Evolutionary conservation across 2,888 invertebrate genomes (phyloP), one percentile per base, ranked within the genome.

Genomic region (Deroplatys truncata): DNA sequence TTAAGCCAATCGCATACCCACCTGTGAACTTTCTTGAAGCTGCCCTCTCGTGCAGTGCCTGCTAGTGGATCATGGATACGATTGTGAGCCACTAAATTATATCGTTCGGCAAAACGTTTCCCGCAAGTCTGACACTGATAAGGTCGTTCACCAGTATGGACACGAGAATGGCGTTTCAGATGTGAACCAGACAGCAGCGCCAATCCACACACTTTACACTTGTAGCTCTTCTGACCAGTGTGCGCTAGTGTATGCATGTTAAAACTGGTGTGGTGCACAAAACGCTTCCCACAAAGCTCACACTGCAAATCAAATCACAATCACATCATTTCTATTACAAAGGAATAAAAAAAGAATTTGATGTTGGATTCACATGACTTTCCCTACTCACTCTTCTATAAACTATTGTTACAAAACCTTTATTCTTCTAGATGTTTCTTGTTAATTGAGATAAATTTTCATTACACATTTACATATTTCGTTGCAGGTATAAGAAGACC

Each of bases 181-280:
- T 96, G 96, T 90, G 96, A 96, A 91, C 95, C 95, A 91, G 96
- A 96, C 93, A 96, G 94, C 86, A 96, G 94, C 91, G 95, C 94
- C 88, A 95, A 93, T 29, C 95, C 95, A 93, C 96, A 96, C 91
- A 94, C 93, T 92, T 94, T 93, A 92, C 96, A 96, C 91, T 95
- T 93, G 93, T 95, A 95, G 90, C 95, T 94, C 93, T 95, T 95
- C 91, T 95, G 93, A 90, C 95, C 96, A 84, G 95, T 94, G 93
- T 96, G 96, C 56, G 95, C 95, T 92, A 96, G 93, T 92, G 95
- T 95, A 93, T 96, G 96, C 94, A 96, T 95, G 93, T 95, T 95
- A 93, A 96, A 96, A 84, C 96, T 96, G 84, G 96, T 95, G 92
- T 96, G 96, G 94, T 96, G 96, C 92, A 96, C 94, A 93, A 95